phyloP scores from a whole-genome alignment of 1,140 invertebrate species.

The Oreohelix idahoensis region DNA sequence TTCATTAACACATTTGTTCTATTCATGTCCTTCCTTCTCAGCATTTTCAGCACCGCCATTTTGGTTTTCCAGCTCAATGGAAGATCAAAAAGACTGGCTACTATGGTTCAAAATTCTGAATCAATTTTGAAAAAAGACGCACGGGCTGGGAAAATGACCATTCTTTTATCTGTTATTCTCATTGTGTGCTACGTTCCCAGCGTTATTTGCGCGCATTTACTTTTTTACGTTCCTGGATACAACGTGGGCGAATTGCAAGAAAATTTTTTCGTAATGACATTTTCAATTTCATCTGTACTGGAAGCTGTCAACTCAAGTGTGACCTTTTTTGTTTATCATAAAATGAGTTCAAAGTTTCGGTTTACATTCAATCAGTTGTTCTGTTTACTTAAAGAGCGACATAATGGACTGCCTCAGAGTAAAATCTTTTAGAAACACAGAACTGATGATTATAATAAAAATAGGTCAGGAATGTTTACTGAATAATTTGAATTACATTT shows the following conservation, averaged over 20 bases:
- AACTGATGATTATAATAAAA: too few relatives aligned
- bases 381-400: too few relatives aligned
- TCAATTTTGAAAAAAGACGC: not conserved
- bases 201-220: not conserved
- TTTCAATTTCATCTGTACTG: not conserved
- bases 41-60: too few relatives aligned
- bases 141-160: not conserved
- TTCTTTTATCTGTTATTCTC: not conserved
- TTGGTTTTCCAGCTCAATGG: not conserved
- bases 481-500: too few relatives aligned
- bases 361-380: too few relatives aligned
- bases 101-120: not conserved
- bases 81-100: not conserved
- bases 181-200: not conserved
- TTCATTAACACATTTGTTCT: too few relatives aligned
- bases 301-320: not conserved
- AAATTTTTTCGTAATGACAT: not conserved
- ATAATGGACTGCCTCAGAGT: too few relatives aligned
- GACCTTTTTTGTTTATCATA: not conserved
- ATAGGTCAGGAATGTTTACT: too few relatives aligned
- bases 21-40: too few relatives aligned
- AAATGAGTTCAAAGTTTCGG: slow-evolving; percentile 7
- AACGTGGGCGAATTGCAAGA: too few relatives aligned
- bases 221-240: too few relatives aligned
- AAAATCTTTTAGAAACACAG: too few relatives aligned